Evolutionary conservation across 2,797 vertebrate genomes (phyloP).

Genomic region (Pempheris klunzingeri): DNA sequence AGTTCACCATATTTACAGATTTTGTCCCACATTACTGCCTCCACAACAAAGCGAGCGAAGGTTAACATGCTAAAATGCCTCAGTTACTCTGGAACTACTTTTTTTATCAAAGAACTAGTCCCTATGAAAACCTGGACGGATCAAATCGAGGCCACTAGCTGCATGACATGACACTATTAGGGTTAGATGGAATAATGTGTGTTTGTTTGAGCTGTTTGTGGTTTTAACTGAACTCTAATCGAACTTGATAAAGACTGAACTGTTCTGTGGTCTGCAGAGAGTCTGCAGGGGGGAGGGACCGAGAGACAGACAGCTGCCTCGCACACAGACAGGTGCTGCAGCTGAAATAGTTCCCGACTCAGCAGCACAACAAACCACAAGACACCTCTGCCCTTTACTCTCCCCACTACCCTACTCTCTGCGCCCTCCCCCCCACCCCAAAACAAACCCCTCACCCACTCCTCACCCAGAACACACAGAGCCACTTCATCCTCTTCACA

Average conservation of each 20-base stretch:
- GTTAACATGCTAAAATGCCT: background rate
- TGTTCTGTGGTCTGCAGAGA: background rate
- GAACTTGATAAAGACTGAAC: no score
- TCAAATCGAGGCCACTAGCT: background rate
- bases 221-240: background rate
- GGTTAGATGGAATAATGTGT: background rate
- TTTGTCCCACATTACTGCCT: background rate
- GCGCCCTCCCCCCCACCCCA: slow-evolving; percentile 6
- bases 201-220: background rate
- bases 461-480: slow-evolving; percentile 37
- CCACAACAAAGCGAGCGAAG: background rate
- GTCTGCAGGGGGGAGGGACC: background rate
- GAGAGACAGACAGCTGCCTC: slow-evolving; percentile 42
- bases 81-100: background rate
- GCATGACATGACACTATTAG: background rate
- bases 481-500: slow-evolving; percentile 44
- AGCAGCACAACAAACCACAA: slow-evolving; percentile 19
- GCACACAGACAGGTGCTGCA: slow-evolving; percentile 61
- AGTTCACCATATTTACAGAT: background rate
- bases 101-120: background rate
- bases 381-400: slow-evolving; percentile 39
- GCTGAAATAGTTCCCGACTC: slow-evolving; percentile 39
- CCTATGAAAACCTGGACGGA: no score
- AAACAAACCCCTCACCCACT: background rate
- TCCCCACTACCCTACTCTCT: background rate